Evolutionary conservation across 2,888 invertebrate species (phyloP).

Genomic region (Mycalesis mineus): DNA sequence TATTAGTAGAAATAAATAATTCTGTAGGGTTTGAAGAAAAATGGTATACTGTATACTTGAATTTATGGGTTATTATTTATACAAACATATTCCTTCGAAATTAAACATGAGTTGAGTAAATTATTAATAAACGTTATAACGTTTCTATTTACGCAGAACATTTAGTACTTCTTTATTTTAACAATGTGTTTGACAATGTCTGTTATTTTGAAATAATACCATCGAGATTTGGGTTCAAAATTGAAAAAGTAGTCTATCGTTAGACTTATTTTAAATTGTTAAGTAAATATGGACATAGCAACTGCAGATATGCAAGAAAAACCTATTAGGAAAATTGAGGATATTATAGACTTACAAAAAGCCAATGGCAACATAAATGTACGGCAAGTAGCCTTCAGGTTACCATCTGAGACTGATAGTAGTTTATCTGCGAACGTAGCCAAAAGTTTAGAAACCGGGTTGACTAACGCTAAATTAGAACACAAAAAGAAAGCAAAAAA

Average conservation of each 20-base stretch:
- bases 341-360: slow-evolving; percentile 68
- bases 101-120: not conserved
- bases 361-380: slow-evolving; percentile 53
- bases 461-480: slow-evolving; percentile 41
- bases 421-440: slow-evolving; percentile 46
- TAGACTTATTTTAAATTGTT: slow-evolving; percentile 22
- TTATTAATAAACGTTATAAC: not conserved
- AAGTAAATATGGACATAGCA: slow-evolving; percentile 48
- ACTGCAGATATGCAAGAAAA: slow-evolving; percentile 37
- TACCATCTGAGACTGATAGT: slow-evolving; percentile 48
- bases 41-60: too few relatives aligned
- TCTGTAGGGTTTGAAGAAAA: too few relatives aligned
- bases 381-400: slow-evolving; percentile 58
- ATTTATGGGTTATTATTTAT: too few relatives aligned
- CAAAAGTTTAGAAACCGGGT: slow-evolving; percentile 57
- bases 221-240: slow-evolving; percentile 29
- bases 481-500: slow-evolving; percentile 47
- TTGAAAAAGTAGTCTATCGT: slow-evolving; percentile 1
- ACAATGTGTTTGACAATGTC: not conserved
- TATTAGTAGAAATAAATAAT: too few relatives aligned
- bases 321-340: slow-evolving; percentile 63
- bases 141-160: not conserved
- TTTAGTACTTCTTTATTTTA: not conserved
- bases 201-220: slow-evolving; percentile 37
- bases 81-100: too few relatives aligned